A percentile compares a stretch with the other conserved stretches of the same genome.
Evolutionary conservation across 2,113 vertebrate genomes (phyloP).

Genomic region (Cavia porcellus): DNA sequence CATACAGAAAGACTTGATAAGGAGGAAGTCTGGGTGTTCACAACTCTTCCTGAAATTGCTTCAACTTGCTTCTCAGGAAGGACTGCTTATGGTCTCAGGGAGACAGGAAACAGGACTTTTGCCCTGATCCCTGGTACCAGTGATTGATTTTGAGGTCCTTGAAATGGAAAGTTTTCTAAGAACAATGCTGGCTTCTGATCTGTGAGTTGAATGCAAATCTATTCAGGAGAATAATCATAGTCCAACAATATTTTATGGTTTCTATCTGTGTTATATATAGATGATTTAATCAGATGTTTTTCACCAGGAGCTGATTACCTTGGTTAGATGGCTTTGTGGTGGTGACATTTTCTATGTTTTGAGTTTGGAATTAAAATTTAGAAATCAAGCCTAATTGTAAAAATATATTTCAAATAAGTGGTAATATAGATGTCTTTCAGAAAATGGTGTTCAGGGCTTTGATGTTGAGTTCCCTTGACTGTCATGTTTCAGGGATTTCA

Average conservation of each 20-base stretch:
- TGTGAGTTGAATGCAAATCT: neutral
- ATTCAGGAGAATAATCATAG: neutral
- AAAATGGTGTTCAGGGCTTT: neutral
- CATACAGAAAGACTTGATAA: neutral
- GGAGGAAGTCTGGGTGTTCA: neutral
- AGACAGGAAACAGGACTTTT: neutral
- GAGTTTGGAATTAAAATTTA: neutral
- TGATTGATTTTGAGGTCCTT: neutral
- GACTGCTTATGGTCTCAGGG: neutral
- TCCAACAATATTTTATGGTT: neutral
- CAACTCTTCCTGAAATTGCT: neutral
- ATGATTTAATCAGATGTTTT: neutral
- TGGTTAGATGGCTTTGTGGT: neutral
- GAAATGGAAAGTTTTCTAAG: neutral
- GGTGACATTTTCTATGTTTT: neutral
- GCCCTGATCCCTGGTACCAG: neutral
- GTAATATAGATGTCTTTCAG: neutral
- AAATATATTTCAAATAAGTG: neutral
- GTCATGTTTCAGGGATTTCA: neutral
- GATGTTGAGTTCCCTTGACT: neutral
- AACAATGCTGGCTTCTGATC: neutral
- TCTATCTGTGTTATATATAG: neutral
- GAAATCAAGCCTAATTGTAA: neutral
- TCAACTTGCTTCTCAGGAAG: neutral
- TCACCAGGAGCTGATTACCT: neutral